Evolutionary conservation across 2,797 vertebrate genomes (phyloP).

Genomic region (Acanthornis magna): DNA sequence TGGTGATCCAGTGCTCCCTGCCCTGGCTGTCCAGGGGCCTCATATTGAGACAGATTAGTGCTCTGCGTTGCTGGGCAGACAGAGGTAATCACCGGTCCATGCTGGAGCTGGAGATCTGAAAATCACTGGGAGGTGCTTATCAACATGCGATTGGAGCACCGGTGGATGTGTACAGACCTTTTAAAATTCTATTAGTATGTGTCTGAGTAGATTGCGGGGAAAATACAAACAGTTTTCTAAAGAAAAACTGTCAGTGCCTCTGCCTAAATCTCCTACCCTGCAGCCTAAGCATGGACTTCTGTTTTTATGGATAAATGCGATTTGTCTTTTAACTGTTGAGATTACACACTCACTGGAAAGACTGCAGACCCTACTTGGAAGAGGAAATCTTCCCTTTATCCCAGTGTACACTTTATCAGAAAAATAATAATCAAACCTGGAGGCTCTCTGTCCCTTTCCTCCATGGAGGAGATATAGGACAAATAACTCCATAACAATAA

Average conservation of each 20-base stretch:
- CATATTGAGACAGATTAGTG: slow-evolving; percentile 21
- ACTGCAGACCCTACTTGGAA: background rate
- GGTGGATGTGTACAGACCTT: slow-evolving; percentile 18
- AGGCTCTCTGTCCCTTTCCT: background rate
- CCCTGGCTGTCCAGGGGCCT: background rate
- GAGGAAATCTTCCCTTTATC: slow-evolving; percentile 32
- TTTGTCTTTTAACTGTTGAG: slow-evolving; percentile 51
- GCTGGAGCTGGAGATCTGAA: background rate
- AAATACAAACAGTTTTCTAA: slow-evolving; percentile 45
- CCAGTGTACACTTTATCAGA: slow-evolving; percentile 31
- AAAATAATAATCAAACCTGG: slow-evolving; percentile 40
- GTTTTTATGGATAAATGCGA: slow-evolving; percentile 24
- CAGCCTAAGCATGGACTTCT: slow-evolving; percentile 25
- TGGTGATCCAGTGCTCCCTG: background rate
- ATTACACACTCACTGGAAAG: background rate
- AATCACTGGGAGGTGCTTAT: slow-evolving; percentile 11
- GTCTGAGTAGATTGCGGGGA: slow-evolving; percentile 4
- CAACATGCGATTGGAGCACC: background rate
- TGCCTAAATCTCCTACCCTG: slow-evolving; percentile 38
- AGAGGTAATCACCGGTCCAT: background rate
- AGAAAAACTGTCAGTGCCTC: slow-evolving; percentile 15
- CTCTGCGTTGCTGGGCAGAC: background rate
- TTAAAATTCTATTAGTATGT: slow-evolving; percentile 59
- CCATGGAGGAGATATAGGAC: background rate
- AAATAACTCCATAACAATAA: slow-evolving; percentile 32